phyloP scores from a whole-genome alignment of 2,113 vertebrate species.

The Heterotis niloticus region DNA sequence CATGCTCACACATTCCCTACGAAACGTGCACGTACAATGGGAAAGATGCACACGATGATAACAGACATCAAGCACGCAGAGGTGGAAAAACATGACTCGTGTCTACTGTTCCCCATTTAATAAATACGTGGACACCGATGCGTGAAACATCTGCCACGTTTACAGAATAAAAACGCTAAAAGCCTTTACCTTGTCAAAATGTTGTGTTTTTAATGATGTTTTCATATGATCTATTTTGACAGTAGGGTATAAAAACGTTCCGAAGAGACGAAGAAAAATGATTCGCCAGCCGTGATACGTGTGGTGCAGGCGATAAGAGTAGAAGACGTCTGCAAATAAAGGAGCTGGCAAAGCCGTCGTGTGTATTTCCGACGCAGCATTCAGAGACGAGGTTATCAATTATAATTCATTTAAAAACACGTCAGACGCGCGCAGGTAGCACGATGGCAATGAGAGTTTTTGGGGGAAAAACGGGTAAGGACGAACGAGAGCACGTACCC shows the following conservation, averaged over 20 bases:
- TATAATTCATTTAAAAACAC: not conserved
- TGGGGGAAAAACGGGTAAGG: not conserved
- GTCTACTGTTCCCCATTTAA: slow-evolving; percentile 1
- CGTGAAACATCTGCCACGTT: not conserved
- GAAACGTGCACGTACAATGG: not conserved
- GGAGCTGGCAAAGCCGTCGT: not conserved
- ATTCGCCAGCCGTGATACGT: no score
- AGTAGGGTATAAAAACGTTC: not conserved
- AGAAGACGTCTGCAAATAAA: not conserved
- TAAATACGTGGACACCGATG: not conserved
- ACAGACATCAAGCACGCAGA: not conserved
- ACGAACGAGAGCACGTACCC: slow-evolving; percentile 60
- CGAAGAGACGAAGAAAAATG: no score
- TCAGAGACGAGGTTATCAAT: slow-evolving; percentile 1
- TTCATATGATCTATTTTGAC: no score
- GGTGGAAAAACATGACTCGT: slow-evolving; percentile 23
- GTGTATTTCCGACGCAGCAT: not conserved
- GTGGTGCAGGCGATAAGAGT: no score
- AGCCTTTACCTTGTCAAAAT: no score
- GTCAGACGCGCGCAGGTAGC: not conserved
- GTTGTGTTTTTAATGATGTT: no score
- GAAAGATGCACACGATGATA: not conserved
- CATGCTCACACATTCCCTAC: not conserved
- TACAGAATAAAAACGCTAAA: no score
- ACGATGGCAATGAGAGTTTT: not conserved